phyloP scores from a whole-genome alignment of 2,888 invertebrate species.

The Drosophila ustulata region DNA sequence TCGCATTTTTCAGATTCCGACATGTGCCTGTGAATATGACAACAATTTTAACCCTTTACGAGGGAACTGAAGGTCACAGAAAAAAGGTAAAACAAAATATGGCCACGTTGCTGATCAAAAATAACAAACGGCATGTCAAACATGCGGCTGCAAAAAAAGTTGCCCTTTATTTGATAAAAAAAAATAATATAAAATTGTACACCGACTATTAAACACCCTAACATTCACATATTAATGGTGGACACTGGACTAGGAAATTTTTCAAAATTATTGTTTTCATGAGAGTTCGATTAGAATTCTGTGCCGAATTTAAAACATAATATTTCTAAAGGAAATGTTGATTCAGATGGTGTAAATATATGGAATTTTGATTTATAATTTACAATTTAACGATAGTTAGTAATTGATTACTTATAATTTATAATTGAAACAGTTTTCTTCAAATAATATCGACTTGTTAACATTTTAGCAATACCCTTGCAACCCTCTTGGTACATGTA shows the following conservation, averaged over 20 bases:
- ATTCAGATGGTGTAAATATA: too few species aligned
- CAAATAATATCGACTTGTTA: too few species aligned
- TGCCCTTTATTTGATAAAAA: constrained; percentile 50
- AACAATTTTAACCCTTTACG: constrained; percentile 47
- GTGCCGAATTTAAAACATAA: too few species aligned
- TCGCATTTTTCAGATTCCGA: constrained; percentile 1
- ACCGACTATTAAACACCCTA: neutral
- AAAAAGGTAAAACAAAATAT: constrained; percentile 41
- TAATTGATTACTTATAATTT: too few species aligned
- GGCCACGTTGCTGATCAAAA: constrained; percentile 59
- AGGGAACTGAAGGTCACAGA: constrained; percentile 25
- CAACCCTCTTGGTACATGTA: neutral
- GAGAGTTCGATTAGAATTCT: too few species aligned
- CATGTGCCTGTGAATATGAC: constrained; percentile 29
- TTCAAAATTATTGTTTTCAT: too few species aligned
- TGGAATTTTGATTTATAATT: too few species aligned
- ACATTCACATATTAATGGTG: neutral
- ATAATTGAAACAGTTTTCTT: too few species aligned
- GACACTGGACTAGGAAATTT: too few species aligned
- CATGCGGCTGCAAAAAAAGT: constrained; percentile 53
- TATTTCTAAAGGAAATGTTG: too few species aligned
- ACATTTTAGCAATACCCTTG: too few species aligned
- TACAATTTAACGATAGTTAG: too few species aligned
- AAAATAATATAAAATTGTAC: neutral
- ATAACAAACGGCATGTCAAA: constrained; percentile 74